A percentile compares a stretch with the other conserved stretches of the same genome.
These are phyloP conservation scores for Lamellibrachia columna DNA, from an alignment of 2,888 invertebrate genomes.

Conservation along the genomic window DNA sequence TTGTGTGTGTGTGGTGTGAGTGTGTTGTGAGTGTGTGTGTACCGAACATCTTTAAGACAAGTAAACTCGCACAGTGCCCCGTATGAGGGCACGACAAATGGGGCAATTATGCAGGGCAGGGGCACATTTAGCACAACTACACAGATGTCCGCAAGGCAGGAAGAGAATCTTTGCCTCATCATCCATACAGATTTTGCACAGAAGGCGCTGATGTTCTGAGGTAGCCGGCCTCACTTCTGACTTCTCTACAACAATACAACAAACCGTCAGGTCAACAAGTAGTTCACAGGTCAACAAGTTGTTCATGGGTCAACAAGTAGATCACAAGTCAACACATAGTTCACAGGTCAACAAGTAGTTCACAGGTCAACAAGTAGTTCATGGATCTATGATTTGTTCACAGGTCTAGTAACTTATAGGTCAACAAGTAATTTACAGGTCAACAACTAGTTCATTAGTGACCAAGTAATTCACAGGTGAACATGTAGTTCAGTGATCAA, in stretches of 20 bases:
- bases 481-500: too few species aligned
- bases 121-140: constrained; percentile 90
- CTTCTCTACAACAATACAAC: not conserved
- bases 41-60: not conserved
- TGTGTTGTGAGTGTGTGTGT: not conserved
- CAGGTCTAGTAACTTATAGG: not conserved
- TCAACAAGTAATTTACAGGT: not conserved
- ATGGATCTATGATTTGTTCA: not conserved
- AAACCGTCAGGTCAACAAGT: not conserved
- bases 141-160: constrained; percentile 92
- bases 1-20: not conserved
- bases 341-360: not conserved
- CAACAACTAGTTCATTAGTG: not conserved
- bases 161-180: constrained; percentile 87
- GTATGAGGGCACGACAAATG: constrained; percentile 81
- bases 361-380: not conserved
- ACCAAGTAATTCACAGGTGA: too few species aligned
- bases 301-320: not conserved
- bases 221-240: not conserved
- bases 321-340: not conserved
- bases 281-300: not conserved
- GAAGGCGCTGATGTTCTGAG: not conserved
- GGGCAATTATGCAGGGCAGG: constrained; percentile 86
- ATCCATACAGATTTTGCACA: constrained; percentile 94
- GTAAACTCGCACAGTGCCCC: constrained; percentile 75